These are phyloP conservation scores for Drosophila eohydei DNA, from an alignment of 2,888 invertebrate species.

Conservation along the genomic window DNA sequence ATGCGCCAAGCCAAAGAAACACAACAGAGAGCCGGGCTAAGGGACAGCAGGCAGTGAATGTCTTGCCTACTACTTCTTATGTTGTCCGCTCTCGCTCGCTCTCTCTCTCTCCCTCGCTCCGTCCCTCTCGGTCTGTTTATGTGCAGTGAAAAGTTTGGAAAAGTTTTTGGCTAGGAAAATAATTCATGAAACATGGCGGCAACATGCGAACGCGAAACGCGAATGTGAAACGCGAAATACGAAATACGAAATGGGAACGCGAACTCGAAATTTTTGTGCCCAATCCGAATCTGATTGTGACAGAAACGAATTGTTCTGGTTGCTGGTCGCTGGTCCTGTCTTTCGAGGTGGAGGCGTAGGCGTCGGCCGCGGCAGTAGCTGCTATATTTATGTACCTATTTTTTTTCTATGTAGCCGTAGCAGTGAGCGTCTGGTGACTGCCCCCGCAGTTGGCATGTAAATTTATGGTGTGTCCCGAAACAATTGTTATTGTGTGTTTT, in stretches of 20 bases:
- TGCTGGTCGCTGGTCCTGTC: constrained; percentile 37
- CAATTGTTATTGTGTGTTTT: constrained; percentile 82
- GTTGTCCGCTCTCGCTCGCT: neutral
- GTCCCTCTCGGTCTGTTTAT: constrained; percentile 13
- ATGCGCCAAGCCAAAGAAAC: constrained; percentile 47
- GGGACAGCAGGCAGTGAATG: constrained; percentile 47
- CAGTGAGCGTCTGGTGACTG: constrained; percentile 10
- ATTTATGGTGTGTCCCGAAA: constrained; percentile 82
- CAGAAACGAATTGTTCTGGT: constrained; percentile 83
- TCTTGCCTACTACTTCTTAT: constrained; percentile 45
- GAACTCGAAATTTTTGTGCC: constrained; percentile 73
- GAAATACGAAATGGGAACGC: constrained; percentile 56
- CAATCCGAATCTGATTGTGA: constrained; percentile 83
- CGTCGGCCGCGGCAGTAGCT: constrained; percentile 13
- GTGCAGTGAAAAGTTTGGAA: constrained; percentile 57
- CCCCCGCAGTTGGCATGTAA: constrained; percentile 73
- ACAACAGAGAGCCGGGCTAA: constrained; percentile 35
- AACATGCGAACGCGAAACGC: constrained; percentile 72
- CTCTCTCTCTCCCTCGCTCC: constrained; percentile 4
- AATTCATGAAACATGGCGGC: constrained; percentile 82
- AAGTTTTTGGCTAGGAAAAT: constrained; percentile 74
- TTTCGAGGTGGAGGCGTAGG: constrained; percentile 12
- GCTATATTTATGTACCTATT: constrained; percentile 77
- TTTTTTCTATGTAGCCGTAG: constrained; percentile 34
- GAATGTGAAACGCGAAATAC: constrained; percentile 48